phyloP scores from a whole-genome alignment of 2,888 invertebrate genomes.

The Eumerus sabulonum region DNA sequence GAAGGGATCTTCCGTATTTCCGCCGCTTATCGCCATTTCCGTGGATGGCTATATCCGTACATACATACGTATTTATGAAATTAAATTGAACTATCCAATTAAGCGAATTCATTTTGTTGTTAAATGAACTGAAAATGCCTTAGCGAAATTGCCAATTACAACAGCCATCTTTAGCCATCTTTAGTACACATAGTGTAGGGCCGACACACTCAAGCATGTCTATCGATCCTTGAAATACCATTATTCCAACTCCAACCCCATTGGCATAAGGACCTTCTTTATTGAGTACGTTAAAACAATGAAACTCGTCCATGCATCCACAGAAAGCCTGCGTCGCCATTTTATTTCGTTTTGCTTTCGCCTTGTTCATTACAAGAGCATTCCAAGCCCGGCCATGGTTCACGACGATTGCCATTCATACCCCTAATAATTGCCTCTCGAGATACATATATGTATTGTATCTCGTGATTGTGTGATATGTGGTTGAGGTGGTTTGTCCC shows the following conservation, averaged over 20 bases:
- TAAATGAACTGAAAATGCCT: constrained; percentile 51
- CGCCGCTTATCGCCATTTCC: no score
- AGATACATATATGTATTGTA: constrained; percentile 18
- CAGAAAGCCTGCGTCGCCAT: constrained; percentile 46
- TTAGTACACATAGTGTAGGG: constrained; percentile 18
- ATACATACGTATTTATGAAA: constrained; percentile 14
- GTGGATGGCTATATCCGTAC: no score
- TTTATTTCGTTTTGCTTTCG: constrained; percentile 32
- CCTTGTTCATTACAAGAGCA: no score
- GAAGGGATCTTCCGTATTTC: no score
- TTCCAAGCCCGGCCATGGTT: constrained; percentile 7
- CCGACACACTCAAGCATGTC: constrained; percentile 6
- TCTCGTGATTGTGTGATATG: no score
- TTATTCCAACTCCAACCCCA: constrained; percentile 48
- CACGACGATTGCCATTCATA: constrained; percentile 55
- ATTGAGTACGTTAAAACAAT: constrained; percentile 49
- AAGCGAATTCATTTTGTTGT: constrained; percentile 28
- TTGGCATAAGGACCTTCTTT: constrained; percentile 55
- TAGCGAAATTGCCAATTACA: constrained; percentile 54
- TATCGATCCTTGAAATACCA: no score
- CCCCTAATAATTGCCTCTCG: constrained; percentile 57
- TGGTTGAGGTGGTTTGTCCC: no score
- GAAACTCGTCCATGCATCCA: constrained; percentile 15
- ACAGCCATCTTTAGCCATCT: constrained; percentile 52
- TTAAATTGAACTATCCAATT: constrained; percentile 49